Evolutionary conservation across 2,797 vertebrate species (phyloP).

Genomic region (Onychomys torridus): DNA sequence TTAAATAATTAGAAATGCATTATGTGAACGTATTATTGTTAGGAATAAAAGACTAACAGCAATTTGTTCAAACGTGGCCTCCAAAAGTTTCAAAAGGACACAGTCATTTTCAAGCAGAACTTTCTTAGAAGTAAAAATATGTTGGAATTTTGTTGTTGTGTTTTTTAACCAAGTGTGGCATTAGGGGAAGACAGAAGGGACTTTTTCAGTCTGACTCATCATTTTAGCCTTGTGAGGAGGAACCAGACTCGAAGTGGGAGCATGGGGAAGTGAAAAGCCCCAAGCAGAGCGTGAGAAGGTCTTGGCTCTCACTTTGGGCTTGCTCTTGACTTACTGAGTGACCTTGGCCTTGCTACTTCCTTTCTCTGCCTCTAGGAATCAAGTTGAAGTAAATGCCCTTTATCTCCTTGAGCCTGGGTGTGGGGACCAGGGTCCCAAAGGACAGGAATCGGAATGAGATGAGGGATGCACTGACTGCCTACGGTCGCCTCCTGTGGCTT

Average conservation of each 20-base stretch:
- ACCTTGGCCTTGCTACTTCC: not conserved
- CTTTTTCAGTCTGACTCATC: slow-evolving; percentile 71
- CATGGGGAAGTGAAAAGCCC: slow-evolving; percentile 66
- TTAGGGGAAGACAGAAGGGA: slow-evolving; percentile 59
- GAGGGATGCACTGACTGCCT: not conserved
- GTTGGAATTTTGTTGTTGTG: slow-evolving; percentile 50
- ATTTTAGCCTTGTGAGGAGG: slow-evolving; percentile 60
- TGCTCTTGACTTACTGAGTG: slow-evolving; percentile 3
- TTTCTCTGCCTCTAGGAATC: not conserved
- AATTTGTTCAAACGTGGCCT: not conserved
- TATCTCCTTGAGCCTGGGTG: not conserved
- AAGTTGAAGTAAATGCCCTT: not conserved
- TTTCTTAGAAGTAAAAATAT: slow-evolving; percentile 61
- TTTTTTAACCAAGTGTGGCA: slow-evolving; percentile 49
- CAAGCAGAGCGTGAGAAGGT: slow-evolving; percentile 63
- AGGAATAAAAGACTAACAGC: not conserved
- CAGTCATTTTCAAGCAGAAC: not conserved
- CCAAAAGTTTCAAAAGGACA: not conserved
- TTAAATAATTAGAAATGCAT: slow-evolving; percentile 31
- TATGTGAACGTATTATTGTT: not conserved
- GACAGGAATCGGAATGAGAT: not conserved
- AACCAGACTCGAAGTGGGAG: slow-evolving; percentile 11
- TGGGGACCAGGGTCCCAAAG: not conserved
- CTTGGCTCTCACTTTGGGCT: slow-evolving; percentile 31
- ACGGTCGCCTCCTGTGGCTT: not conserved